Percentiles rank a stretch among this genome's conserved stretches.
phyloP scores from a whole-genome alignment of 2,797 vertebrate genomes.

The Macrochelys suwanniensis region DNA sequence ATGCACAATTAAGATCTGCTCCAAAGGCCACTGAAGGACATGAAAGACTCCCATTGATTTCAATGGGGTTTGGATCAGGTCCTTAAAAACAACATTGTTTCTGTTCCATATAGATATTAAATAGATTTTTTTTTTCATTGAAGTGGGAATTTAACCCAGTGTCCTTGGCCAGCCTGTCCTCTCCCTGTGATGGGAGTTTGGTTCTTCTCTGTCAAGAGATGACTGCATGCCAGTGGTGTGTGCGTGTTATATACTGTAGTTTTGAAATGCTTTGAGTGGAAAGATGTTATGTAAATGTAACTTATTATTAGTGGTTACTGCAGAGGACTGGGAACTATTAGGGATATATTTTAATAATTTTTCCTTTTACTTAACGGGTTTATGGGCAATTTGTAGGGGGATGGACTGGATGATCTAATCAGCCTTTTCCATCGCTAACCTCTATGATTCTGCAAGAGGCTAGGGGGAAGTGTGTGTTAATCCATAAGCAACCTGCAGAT shows the following conservation, averaged over 20 bases:
- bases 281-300: neutral
- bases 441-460: neutral
- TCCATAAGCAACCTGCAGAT: neutral
- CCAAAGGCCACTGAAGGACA: neutral
- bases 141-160: conserved; percentile 17
- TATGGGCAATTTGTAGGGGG: neutral
- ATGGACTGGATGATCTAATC: neutral
- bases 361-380: neutral
- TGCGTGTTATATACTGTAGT: neutral
- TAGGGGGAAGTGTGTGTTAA: neutral
- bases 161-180: conserved; percentile 1
- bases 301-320: neutral
- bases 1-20: neutral
- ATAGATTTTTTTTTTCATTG: neutral
- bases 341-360: neutral
- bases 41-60: neutral
- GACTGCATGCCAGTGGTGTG: neutral
- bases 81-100: conserved; percentile 35
- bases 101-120: conserved; percentile 17
- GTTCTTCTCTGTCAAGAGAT: neutral
- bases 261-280: conserved; percentile 33
- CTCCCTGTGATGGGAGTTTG: neutral
- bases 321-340: neutral
- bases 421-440: neutral
- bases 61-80: conserved; percentile 19